phyloP scores from a whole-genome alignment of 2,888 invertebrate species.

The Philhelius pedissequus region DNA sequence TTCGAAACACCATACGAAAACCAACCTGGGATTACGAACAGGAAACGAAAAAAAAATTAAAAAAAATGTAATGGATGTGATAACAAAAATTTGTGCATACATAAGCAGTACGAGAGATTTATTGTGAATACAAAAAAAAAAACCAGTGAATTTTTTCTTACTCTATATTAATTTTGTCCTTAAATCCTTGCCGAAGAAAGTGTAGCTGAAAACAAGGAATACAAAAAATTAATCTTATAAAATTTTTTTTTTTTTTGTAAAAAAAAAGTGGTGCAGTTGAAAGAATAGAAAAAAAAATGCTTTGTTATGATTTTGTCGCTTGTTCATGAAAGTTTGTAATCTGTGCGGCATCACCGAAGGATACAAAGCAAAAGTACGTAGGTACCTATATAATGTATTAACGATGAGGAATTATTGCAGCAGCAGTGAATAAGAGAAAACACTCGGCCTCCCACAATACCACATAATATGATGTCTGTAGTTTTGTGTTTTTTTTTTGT shows the following conservation, averaged over 20 bases:
- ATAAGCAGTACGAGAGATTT: conserved; percentile 38
- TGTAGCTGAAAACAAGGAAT: conserved; percentile 23
- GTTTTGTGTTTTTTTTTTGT: background rate
- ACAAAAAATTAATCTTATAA: background rate
- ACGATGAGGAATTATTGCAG: conserved; percentile 31
- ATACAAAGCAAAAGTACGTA: conserved; percentile 59
- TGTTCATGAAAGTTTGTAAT: conserved; percentile 56
- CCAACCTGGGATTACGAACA: conserved; percentile 58
- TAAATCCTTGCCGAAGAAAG: conserved; percentile 24
- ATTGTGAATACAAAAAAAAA: too few species aligned
- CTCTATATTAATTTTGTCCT: conserved; percentile 17
- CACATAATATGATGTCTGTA: conserved; percentile 33
- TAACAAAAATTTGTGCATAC: conserved; percentile 53
- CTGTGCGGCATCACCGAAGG: conserved; percentile 63
- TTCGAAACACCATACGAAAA: conserved; percentile 12
- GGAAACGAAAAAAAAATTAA: conserved; percentile 26
- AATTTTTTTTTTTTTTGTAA: conserved; percentile 5
- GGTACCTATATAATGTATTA: conserved; percentile 10
- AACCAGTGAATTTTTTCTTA: conserved; percentile 46
- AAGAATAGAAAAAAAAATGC: conserved; percentile 20
- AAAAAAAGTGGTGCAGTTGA: conserved; percentile 40
- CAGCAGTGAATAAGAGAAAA: conserved; percentile 43
- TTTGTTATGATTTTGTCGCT: conserved; percentile 63
- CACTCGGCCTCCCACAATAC: conserved; percentile 27
- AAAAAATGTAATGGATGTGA: conserved; percentile 42